phyloP scores from a whole-genome alignment of 1,140 invertebrate genomes.

The Heliconius melpomene region DNA sequence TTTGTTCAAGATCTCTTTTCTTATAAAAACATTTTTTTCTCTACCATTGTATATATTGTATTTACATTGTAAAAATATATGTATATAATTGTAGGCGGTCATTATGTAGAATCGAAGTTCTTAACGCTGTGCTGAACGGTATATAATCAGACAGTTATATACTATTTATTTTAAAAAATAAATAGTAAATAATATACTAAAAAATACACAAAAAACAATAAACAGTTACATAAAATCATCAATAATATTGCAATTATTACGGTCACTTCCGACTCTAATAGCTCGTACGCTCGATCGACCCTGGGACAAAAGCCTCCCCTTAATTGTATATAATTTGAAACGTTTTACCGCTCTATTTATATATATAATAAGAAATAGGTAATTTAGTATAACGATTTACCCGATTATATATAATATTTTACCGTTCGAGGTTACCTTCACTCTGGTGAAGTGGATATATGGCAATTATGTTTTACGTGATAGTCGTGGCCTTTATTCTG shows the following conservation, averaged over 20 bases:
- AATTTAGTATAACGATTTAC: not conserved
- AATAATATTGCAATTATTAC: not conserved
- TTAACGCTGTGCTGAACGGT: too few relatives aligned
- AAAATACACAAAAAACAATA: not conserved
- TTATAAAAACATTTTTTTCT: not conserved
- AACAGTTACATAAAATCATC: constrained; percentile 2
- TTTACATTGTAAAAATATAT: too few relatives aligned
- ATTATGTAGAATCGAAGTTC: too few relatives aligned
- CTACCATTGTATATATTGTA: not conserved
- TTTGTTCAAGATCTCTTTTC: not conserved
- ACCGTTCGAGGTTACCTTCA: not conserved
- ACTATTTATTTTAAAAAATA: too few relatives aligned
- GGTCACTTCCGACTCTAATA: not conserved
- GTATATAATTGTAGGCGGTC: too few relatives aligned
- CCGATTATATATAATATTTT: not conserved
- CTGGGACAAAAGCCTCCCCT: not conserved
- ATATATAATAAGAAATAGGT: not conserved
- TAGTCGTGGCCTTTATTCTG: not conserved
- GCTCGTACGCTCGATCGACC: not conserved
- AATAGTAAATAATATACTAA: too few relatives aligned
- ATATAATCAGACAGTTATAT: too few relatives aligned
- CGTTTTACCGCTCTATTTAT: constrained; percentile 2
- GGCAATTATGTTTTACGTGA: not conserved
- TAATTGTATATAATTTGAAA: constrained; percentile 9
- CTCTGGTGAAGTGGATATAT: not conserved